Conservation (phyloP, 2,888 invertebrate genomes). For the Leucoma salicis region DNA sequence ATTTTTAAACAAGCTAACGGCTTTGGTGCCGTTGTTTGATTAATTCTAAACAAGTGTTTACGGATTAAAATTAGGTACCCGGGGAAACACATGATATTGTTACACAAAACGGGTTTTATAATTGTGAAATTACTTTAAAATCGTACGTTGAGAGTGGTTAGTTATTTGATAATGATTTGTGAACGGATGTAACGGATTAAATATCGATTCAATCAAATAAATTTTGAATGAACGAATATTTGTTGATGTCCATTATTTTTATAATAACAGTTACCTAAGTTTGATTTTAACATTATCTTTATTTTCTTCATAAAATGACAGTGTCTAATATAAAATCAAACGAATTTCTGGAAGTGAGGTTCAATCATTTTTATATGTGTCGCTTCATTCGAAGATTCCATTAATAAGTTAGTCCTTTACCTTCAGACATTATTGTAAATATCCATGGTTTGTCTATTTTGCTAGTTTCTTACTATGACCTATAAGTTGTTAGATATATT, state of each 20-base stretch:
- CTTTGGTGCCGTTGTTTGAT: slow-evolving; percentile 24
- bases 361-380: no score
- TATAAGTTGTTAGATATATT: no score
- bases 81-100: slow-evolving; percentile 8
- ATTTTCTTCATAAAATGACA: no score
- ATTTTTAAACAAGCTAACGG: slow-evolving; percentile 29
- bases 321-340: no score
- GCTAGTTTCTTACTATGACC: no score
- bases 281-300: no score
- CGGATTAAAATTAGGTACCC: slow-evolving; percentile 10
- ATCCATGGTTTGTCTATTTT: no score
- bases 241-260: slow-evolving; percentile 1
- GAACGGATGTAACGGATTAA: slow-evolving; percentile 14
- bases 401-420: no score
- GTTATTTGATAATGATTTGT: slow-evolving; percentile 5
- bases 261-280: background rate
- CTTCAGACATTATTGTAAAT: no score
- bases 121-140: slow-evolving; percentile 6
- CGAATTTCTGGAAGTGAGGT: no score
- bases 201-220: slow-evolving; percentile 7
- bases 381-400: no score
- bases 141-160: slow-evolving; percentile 3
- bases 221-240: slow-evolving; percentile 6
- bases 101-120: slow-evolving; percentile 8
- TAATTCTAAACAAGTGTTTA: slow-evolving; percentile 10